Evolutionary conservation across 2,113 vertebrate genomes (phyloP).

Genomic region (Dolichallabes microphthalmus): DNA sequence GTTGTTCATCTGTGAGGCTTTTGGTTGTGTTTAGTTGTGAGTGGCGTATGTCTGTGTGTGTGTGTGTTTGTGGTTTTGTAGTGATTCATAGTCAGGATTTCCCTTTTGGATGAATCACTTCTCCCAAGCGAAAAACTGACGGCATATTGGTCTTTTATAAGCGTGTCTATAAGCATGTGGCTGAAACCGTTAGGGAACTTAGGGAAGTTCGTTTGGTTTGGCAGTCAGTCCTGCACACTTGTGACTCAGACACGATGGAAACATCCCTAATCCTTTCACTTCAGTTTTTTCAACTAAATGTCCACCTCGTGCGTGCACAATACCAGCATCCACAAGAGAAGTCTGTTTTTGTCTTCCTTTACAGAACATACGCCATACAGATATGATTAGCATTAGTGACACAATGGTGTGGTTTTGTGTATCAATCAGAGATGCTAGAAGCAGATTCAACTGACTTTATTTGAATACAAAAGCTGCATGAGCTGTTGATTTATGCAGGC

Average conservation of each 20-base stretch:
- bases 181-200: slow-evolving; percentile 32
- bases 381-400: neutral
- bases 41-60: slow-evolving; percentile 11
- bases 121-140: slow-evolving; percentile 51
- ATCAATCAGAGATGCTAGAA: neutral
- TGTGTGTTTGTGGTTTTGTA: slow-evolving; percentile 25
- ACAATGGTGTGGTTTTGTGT: neutral
- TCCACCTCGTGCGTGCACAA: neutral
- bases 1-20: slow-evolving; percentile 30
- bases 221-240: slow-evolving; percentile 44
- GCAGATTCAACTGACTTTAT: neutral
- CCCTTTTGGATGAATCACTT: slow-evolving; percentile 21
- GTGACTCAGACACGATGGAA: slow-evolving; percentile 65
- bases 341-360: neutral
- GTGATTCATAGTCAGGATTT: slow-evolving; percentile 48
- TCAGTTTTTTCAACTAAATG: slow-evolving; percentile 33
- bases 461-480: neutral
- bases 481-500: neutral
- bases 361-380: neutral
- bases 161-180: neutral
- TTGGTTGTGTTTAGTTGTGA: neutral
- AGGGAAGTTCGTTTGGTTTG: neutral
- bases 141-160: slow-evolving; percentile 17
- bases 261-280: slow-evolving; percentile 54
- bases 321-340: neutral